phyloP scores from a whole-genome alignment of 2,888 invertebrate species.

The Xestia rhomboidea region DNA sequence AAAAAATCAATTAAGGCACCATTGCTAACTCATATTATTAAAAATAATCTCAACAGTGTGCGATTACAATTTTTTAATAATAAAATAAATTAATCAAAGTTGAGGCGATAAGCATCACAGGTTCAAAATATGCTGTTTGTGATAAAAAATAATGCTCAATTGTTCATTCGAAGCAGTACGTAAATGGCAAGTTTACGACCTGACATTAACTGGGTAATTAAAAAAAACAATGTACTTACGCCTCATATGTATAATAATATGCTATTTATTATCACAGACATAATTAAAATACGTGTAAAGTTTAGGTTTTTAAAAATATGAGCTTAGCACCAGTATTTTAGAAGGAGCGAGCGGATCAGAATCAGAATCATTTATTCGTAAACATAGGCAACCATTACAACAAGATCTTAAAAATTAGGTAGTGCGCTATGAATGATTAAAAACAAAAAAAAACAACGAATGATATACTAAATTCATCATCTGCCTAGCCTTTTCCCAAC shows the following conservation, averaged over 20 bases:
- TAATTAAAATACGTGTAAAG: neutral
- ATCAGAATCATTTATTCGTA: no score
- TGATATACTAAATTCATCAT: no score
- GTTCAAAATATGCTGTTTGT: neutral
- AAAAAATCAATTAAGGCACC: neutral
- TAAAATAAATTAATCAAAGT: neutral
- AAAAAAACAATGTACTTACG: neutral
- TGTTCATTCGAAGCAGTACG: neutral
- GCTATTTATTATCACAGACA: neutral
- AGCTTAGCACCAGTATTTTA: no score
- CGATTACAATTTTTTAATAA: neutral
- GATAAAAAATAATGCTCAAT: neutral
- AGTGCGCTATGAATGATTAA: no score
- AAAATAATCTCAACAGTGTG: neutral
- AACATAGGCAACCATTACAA: no score
- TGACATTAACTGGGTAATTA: neutral
- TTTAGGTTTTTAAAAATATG: neutral
- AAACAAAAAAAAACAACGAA: no score
- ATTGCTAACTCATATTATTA: slow-evolving; percentile 11
- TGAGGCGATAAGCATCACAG: neutral
- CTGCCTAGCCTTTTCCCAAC: no score
- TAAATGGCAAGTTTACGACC: neutral
- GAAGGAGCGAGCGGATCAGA: no score
- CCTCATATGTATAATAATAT: neutral
- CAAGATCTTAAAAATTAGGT: no score